Base-by-base conservation (phyloP, 2,113 vertebrate species). In the Phalacrocorax pelagicus region DNA sequence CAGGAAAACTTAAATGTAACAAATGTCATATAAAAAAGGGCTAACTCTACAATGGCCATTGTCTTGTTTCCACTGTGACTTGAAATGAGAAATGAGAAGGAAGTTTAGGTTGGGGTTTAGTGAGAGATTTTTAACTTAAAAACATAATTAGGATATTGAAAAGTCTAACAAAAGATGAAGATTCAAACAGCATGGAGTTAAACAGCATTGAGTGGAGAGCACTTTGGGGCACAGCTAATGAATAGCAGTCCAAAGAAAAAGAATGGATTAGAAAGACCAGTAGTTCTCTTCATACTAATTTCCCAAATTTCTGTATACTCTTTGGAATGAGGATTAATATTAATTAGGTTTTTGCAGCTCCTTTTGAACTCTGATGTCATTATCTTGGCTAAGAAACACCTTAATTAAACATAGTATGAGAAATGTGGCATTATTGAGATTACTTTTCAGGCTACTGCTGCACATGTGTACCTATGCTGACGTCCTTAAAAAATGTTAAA, bases 81-180 rank as follows among this genome's bases (percentile, higher is more conserved):
- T 88, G 49, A 94, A 95, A 93, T 59, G 58, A 72, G 82, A 88
- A 96, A 94, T 86, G 61, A 89, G 75, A 54, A 88, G 36, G 83
- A 92, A 52, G 32, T 72, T 97, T 91, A 88, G 13, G 38, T 8
- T 96, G 72, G 46, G 71, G 26, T 91, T 94, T 95, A 93, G 78
- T 59, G 59, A 87, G 88, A 87, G 34, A 91, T 84, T 95, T 93
- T 94, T 96, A 66, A 90, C 75, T 90, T 79, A n/a, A 42, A 96
- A 94, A 47, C 30, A 38, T 93, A 94, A 96, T 95, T 88, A 94
- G 15, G 46, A 66, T 88, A 93, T 92, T 95, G 85, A 90, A 89
- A 90, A 90, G n/a, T 88, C 72, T 73, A 86, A 97, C 86, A 96
- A 95, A 96, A 95, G 82, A 86, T 73, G 77, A 94, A 88, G 74